phyloP scores from a whole-genome alignment of 1,140 invertebrate species.

The Papilio aristodemus region DNA sequence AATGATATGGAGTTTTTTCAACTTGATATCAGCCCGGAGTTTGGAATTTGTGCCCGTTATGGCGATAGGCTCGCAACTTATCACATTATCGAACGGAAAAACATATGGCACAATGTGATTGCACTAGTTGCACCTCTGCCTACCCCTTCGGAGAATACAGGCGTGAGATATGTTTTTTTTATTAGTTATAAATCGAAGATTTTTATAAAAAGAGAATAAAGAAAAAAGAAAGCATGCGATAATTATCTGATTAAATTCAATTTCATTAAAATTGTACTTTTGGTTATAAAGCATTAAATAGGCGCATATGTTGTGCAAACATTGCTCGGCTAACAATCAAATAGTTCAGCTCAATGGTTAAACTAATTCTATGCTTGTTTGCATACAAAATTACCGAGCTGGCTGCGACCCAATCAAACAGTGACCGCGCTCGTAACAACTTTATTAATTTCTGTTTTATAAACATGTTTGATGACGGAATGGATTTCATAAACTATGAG shows the following conservation, averaged over 20 bases:
- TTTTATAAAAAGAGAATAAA: too few relatives aligned
- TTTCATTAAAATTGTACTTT: neutral
- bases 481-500: neutral
- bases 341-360: slow-evolving; percentile 31
- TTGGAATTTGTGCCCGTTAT: too few relatives aligned
- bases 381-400: slow-evolving; percentile 32
- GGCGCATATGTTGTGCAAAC: slow-evolving; percentile 9
- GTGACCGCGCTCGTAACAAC: slow-evolving; percentile 30
- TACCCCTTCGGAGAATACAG: too few relatives aligned
- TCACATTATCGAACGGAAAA: too few relatives aligned
- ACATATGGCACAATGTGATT: too few relatives aligned
- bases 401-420: slow-evolving; percentile 29
- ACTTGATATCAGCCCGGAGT: too few relatives aligned
- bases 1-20: too few relatives aligned
- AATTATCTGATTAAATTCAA: neutral
- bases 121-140: too few relatives aligned
- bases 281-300: slow-evolving; percentile 1
- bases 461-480: slow-evolving; percentile 28
- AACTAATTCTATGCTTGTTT: slow-evolving; percentile 32
- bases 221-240: too few relatives aligned
- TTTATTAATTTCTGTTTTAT: slow-evolving; percentile 33
- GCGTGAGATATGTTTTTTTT: too few relatives aligned
- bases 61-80: too few relatives aligned
- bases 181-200: too few relatives aligned
- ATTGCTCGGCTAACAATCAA: slow-evolving; percentile 24